Percentiles rank a stretch among this genome's conserved stretches.
Conservation (phyloP, 2,888 invertebrate genomes). For the Calliphora vomitoria region DNA sequence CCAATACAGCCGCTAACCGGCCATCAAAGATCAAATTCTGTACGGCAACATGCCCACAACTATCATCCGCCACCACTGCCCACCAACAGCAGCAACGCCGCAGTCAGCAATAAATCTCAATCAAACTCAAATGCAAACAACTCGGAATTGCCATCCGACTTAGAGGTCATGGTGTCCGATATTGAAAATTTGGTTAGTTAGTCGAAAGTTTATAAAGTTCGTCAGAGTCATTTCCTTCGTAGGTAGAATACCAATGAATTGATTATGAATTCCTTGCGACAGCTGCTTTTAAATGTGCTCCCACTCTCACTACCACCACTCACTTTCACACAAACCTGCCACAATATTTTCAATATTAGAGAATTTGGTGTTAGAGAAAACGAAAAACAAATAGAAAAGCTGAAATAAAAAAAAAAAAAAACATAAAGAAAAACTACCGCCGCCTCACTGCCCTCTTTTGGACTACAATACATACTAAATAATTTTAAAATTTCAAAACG, state of each 20-base stretch:
- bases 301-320: neutral
- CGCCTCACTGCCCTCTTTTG: slow-evolving; percentile 70
- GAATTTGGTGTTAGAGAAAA: slow-evolving; percentile 6
- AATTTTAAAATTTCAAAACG: slow-evolving; percentile 44
- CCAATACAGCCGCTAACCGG: slow-evolving; percentile 50
- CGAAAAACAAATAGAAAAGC: neutral
- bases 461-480: slow-evolving; percentile 37
- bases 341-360: neutral
- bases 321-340: slow-evolving; percentile 22
- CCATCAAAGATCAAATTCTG: slow-evolving; percentile 75
- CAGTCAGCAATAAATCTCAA: slow-evolving; percentile 48
- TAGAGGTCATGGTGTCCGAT: slow-evolving; percentile 84
- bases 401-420: neutral
- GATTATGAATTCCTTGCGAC: slow-evolving; percentile 12
- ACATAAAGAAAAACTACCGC: slow-evolving; percentile 34
- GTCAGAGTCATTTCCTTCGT: slow-evolving; percentile 57
- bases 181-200: slow-evolving; percentile 85
- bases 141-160: slow-evolving; percentile 82
- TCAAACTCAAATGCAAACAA: slow-evolving; percentile 47
- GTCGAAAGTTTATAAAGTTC: slow-evolving; percentile 74
- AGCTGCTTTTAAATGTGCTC: slow-evolving; percentile 9
- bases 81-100: slow-evolving; percentile 38
- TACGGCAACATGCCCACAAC: slow-evolving; percentile 74
- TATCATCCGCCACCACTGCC: slow-evolving; percentile 76
- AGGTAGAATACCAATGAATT: slow-evolving; percentile 60